Conservation (phyloP, 2,113 vertebrate genomes). For the Amblyornis subalaris region DNA sequence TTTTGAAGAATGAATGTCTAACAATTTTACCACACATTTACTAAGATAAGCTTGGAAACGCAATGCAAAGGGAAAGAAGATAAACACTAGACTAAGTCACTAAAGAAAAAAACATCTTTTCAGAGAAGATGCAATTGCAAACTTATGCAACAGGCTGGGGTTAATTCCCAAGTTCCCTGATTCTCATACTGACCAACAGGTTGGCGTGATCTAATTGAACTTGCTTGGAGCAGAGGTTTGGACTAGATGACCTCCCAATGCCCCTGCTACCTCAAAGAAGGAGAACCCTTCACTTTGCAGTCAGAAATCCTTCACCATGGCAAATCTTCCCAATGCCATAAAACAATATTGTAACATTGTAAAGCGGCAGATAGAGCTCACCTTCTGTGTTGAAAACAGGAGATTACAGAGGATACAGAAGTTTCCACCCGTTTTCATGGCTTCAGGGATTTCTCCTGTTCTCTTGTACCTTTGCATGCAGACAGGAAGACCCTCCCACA, state of each 20-base stretch:
- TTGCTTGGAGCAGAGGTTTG: background rate
- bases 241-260: background rate
- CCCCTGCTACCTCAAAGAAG: background rate
- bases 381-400: background rate
- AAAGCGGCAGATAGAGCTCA: background rate
- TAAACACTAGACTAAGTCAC: background rate
- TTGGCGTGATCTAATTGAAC: background rate
- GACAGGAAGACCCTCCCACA: background rate
- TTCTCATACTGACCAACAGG: background rate
- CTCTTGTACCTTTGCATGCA: background rate
- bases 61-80: background rate
- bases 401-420: background rate
- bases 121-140: background rate
- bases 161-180: background rate
- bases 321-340: background rate
- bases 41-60: background rate
- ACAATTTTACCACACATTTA: background rate
- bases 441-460: background rate
- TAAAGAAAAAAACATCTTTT: background rate
- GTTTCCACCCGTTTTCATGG: background rate
- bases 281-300: background rate
- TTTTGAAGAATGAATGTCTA: background rate
- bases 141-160: background rate
- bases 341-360: background rate
- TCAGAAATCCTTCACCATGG: background rate